Base-by-base conservation (phyloP, 2,888 invertebrate genomes). In the Aromia moschata region DNA sequence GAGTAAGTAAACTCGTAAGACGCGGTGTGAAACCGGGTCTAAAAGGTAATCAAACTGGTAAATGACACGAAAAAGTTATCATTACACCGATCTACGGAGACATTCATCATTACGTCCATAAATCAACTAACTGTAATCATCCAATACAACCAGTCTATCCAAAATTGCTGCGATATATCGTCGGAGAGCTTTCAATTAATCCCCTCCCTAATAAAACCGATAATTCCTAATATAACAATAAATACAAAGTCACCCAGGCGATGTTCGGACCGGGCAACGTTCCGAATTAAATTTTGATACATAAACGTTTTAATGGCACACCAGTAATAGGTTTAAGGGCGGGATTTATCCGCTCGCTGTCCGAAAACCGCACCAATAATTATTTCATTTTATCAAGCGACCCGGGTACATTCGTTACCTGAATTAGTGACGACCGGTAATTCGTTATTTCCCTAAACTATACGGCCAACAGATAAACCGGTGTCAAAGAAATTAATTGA, bases 221-320 rank as follows among this genome's bases (percentile, higher is more conserved):
- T 46, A 56, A 33, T 12, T 52, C 56, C 17, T 36, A 43, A 33
- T 53, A 17, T 18, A 53, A 53, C 18, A 25, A 5, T 5, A 5
- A 3, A 3, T 10, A 43, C 38, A 58, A 56, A 58, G 41, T 43
- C 45, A 47, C 41, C 16, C 38, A 38, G 41, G 46, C 38, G 11
- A 31, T 51, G 41, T 46, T 55, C 52, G 51, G 56, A 56, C 52
- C 43, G 47, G 56, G 51, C 49, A 51, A 49, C 14, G 40, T 36
- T 49, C 58, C 49, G 53, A 62, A 62, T 62, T 56, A 56, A 56
- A 62, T 62, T 49, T 49, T 56, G 56, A 52, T 56, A 56, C 55
- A 56, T 62, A 54, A 58, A 53, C 25, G 30, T 25, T 49, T 25
- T 49, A 49, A 49, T 38, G 49, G 44, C 17, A 47, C n/a, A 15